Percentiles rank a stretch among this genome's conserved stretches.
These are phyloP conservation scores for Eulithis prunata DNA, from an alignment of 2,888 invertebrate genomes.

Conservation along the genomic window DNA sequence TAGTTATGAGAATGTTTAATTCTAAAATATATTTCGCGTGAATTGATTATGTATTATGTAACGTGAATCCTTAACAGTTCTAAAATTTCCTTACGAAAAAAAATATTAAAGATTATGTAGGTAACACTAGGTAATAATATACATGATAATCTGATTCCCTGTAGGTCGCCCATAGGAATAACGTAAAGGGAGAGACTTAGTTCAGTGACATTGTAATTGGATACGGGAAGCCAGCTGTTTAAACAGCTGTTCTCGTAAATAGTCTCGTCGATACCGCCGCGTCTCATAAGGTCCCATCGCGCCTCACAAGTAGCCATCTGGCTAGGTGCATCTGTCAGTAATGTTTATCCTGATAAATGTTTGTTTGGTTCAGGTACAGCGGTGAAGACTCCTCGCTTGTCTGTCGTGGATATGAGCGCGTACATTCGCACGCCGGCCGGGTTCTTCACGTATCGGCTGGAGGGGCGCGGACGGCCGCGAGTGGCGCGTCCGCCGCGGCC, in stretches of 20 bases:
- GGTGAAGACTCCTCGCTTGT: slow-evolving; percentile 69
- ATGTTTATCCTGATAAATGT: not conserved
- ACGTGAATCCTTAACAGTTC: too few species aligned
- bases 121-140: too few species aligned
- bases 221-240: slow-evolving; percentile 24
- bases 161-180: not conserved
- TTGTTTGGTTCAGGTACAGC: slow-evolving; percentile 58
- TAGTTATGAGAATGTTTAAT: too few species aligned
- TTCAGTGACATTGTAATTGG: slow-evolving; percentile 4
- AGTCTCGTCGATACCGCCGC: not conserved
- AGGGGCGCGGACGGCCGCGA: slow-evolving; percentile 39
- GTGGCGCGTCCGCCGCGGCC: slow-evolving; percentile 56
- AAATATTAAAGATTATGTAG: too few species aligned
- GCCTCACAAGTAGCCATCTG: not conserved
- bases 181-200: not conserved
- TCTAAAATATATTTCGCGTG: too few species aligned
- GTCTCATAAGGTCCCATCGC: not conserved
- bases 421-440: slow-evolving; percentile 63
- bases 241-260: slow-evolving; percentile 23
- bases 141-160: too few species aligned
- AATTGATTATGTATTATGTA: too few species aligned
- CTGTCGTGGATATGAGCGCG: slow-evolving; percentile 73
- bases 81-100: too few species aligned
- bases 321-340: slow-evolving; percentile 1
- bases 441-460: slow-evolving; percentile 15